Evolutionary conservation across 2,797 vertebrate genomes (phyloP).

Genomic region (Podargus strigoides): DNA sequence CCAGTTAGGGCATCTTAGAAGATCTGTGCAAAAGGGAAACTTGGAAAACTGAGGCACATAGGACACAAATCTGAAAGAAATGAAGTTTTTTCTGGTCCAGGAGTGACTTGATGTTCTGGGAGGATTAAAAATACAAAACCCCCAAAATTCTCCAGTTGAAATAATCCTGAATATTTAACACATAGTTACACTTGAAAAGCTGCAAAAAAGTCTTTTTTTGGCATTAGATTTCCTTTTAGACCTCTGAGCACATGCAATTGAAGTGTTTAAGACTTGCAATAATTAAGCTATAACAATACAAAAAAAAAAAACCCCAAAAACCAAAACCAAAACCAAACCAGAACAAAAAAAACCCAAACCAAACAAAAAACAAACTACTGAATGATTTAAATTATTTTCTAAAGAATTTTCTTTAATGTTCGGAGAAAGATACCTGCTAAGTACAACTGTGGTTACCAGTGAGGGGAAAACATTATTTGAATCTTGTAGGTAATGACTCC

Average conservation of each 20-base stretch:
- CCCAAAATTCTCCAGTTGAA: not conserved
- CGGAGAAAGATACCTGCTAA: not conserved
- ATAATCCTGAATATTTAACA: not conserved
- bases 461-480: conserved; percentile 19
- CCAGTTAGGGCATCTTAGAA: not conserved
- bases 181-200: not conserved
- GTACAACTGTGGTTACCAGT: not conserved
- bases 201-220: not conserved
- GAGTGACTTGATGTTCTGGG: not conserved
- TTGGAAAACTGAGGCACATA: not conserved
- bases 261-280: not conserved
- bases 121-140: not conserved
- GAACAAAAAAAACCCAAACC: no score
- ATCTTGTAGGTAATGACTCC: conserved; percentile 20
- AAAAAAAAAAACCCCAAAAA: no score
- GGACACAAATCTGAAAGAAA: not conserved
- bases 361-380: no score
- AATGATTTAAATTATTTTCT: not conserved
- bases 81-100: not conserved
- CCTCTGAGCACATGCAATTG: accelerated
- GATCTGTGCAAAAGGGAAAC: not conserved
- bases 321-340: no score
- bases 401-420: not conserved
- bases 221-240: not conserved
- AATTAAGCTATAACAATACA: not conserved